Evolutionary conservation across 2,113 vertebrate species (phyloP), one percentile per base, ranked within the genome.

Genomic region (Coregonus clupeaformis): DNA sequence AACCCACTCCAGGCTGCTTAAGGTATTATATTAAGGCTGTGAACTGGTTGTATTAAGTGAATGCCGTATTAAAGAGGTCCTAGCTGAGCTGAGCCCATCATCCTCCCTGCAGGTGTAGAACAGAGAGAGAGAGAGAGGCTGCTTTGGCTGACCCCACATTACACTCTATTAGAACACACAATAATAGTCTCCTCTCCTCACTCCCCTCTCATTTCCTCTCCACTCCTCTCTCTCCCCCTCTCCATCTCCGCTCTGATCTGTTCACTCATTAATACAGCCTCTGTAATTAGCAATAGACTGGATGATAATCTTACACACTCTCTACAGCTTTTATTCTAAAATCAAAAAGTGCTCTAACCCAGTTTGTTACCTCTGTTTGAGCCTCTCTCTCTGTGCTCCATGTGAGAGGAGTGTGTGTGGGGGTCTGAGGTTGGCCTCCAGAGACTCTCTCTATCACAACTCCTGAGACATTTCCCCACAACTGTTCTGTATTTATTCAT

Each of bases 401-500:
- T 32, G 32, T 32, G 32, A 32, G 6, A 6, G 32, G 32, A 32
- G 32, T 32, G 30, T 32, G 30, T 32, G 32, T 32, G 32, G 6
- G 32, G 32, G 32, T 32, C 32, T 7, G 6, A 78, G 67, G 86
- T 81, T 78, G 75, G 76, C 80, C 86, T 85, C 77, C 74, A 74
- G 77, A 82, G 82, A 86, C 73, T 83, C 73, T 59, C 55, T 72
- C 52, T 47, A 45, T 55, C 66, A 18, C 24, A 66, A 36, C 20
- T 87, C 82, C 69, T 71, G 81, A 69, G 82, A 42, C 36, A 42
- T 42, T 42, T 3, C 36, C 89, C 69, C 29, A 63, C 68, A 69
- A 9, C 29, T 20, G 76, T 79, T 78, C 75, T 76, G 90, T 85
- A 91, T 89, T 89, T 88, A 92, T 91, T 92, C 84, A 88, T 82